phyloP scores from a whole-genome alignment of 2,797 vertebrate species.

The Chelonia mydas region DNA sequence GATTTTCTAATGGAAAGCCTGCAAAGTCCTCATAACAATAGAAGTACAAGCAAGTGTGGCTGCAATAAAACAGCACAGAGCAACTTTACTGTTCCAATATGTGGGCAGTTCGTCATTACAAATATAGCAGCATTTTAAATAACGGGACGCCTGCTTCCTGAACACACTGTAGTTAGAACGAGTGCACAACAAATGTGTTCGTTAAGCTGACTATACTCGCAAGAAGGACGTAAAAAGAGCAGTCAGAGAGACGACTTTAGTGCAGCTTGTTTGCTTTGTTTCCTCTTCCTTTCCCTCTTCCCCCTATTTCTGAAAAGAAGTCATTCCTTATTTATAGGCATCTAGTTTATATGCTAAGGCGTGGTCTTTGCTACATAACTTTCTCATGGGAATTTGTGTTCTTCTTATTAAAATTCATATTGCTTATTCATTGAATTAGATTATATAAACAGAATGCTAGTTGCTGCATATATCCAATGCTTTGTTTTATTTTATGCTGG shows the following conservation, averaged over 20 bases:
- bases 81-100: slow-evolving; percentile 27
- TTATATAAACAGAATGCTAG: neutral
- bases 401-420: neutral
- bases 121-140: slow-evolving; percentile 34
- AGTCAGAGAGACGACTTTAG: neutral
- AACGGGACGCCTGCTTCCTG: neutral
- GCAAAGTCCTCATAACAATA: neutral
- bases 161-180: slow-evolving; percentile 46
- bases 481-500: neutral
- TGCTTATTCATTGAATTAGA: neutral
- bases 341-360: neutral
- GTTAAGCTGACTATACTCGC: slow-evolving; percentile 30
- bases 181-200: slow-evolving; percentile 31
- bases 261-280: neutral
- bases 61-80: slow-evolving; percentile 13
- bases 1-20: neutral
- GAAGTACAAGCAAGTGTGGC: neutral
- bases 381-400: neutral
- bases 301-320: neutral
- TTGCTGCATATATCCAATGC: neutral
- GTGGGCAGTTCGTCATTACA: slow-evolving; percentile 35
- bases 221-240: slow-evolving; percentile 18
- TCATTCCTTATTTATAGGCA: neutral
- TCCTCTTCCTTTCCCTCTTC: neutral
- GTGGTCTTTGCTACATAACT: neutral